Evolutionary conservation across 2,888 invertebrate genomes (phyloP).

Genomic region (Entomobrya multifasciata): DNA sequence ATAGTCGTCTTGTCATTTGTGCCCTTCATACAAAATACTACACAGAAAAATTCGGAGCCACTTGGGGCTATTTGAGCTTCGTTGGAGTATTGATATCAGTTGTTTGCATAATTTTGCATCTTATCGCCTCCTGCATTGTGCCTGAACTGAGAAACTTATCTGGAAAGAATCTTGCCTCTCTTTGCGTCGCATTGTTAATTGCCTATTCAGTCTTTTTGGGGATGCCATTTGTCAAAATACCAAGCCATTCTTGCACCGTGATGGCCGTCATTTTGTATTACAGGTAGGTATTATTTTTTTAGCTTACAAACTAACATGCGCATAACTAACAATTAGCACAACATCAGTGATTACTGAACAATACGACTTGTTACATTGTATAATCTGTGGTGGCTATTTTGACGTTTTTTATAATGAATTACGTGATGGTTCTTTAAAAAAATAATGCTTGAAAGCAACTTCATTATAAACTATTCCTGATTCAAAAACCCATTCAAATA

Average conservation of each 20-base stretch:
- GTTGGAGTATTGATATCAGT: slow-evolving; percentile 82
- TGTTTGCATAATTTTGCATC: slow-evolving; percentile 82
- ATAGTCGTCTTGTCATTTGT: slow-evolving; percentile 81
- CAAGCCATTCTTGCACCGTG: slow-evolving; percentile 81
- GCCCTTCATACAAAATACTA: slow-evolving; percentile 80
- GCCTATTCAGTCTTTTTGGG: slow-evolving; percentile 83
- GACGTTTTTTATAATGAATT: slow-evolving; percentile 1
- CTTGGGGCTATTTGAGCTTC: slow-evolving; percentile 82
- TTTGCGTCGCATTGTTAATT: slow-evolving; percentile 82
- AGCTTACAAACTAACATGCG: not conserved
- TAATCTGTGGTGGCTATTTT: no score
- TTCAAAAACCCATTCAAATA: not conserved
- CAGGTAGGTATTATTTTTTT: slow-evolving; percentile 78
- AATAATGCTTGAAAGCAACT: not conserved
- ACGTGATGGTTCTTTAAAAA: no score
- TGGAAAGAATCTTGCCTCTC: slow-evolving; percentile 83
- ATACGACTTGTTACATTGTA: slow-evolving; percentile 35
- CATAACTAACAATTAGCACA: not conserved
- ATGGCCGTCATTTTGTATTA: slow-evolving; percentile 82
- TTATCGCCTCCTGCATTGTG: slow-evolving; percentile 82
- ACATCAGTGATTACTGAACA: no score
- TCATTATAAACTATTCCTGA: not conserved
- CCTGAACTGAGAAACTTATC: slow-evolving; percentile 83
- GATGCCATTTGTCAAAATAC: slow-evolving; percentile 81
- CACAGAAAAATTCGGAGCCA: slow-evolving; percentile 80